phyloP scores from a whole-genome alignment of 2,797 vertebrate genomes.

The Microcaecilia unicolor region DNA sequence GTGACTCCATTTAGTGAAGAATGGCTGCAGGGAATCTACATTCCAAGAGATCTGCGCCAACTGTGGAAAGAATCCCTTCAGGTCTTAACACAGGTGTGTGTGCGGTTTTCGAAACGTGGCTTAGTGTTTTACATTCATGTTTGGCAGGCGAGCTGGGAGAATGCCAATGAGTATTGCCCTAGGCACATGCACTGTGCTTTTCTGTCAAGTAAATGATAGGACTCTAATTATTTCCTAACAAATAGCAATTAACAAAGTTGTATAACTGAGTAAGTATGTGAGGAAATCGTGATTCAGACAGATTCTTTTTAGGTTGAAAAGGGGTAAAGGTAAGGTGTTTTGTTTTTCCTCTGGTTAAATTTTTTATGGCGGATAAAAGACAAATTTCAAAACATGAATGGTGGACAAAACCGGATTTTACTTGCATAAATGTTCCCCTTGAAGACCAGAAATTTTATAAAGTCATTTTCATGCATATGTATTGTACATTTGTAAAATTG shows the following conservation, averaged over 20 bases:
- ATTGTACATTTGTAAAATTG: too few relatives aligned
- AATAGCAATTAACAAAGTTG: too few relatives aligned
- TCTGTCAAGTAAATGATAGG: slow-evolving; percentile 17
- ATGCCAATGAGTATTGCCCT: slow-evolving; percentile 17
- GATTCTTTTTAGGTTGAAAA: too few relatives aligned
- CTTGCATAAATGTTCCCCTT: neutral
- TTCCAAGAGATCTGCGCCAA: neutral
- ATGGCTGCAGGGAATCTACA: neutral
- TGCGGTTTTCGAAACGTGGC: slow-evolving; percentile 3
- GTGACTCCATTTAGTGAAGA: neutral
- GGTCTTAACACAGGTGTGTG: slow-evolving; percentile 40
- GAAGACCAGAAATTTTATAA: too few relatives aligned
- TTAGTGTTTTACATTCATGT: slow-evolving; percentile 24
- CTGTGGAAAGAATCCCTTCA: slow-evolving; percentile 1
- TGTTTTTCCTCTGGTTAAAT: too few relatives aligned
- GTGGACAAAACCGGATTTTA: neutral
- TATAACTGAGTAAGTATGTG: too few relatives aligned
- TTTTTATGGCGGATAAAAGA: too few relatives aligned
- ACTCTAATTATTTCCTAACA: too few relatives aligned
- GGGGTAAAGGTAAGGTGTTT: too few relatives aligned
- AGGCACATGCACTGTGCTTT: neutral
- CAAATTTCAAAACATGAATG: neutral
- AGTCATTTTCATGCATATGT: too few relatives aligned
- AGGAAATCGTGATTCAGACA: too few relatives aligned
- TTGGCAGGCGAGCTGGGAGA: slow-evolving; percentile 23